Evolutionary conservation across 2,888 invertebrate species (phyloP).

Genomic region (Frankliniella intonsa): DNA sequence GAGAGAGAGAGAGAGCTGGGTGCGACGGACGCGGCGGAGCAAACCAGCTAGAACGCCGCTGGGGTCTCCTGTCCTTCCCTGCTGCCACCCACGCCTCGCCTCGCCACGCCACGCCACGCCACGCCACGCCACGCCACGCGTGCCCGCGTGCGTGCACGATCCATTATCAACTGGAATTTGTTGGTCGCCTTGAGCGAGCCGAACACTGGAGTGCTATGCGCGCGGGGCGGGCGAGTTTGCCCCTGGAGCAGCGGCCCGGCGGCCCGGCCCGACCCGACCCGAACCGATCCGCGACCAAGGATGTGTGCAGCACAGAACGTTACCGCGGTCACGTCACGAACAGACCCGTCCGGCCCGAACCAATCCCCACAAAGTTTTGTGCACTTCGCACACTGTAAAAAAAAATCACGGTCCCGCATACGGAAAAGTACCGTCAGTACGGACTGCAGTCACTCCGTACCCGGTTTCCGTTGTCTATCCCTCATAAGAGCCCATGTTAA

Average conservation of each 20-base stretch:
- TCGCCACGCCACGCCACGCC: too few relatives aligned
- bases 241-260: neutral
- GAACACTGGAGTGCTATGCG: neutral
- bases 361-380: too few relatives aligned
- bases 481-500: too few relatives aligned
- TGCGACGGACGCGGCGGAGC: neutral
- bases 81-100: neutral
- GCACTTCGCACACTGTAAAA: too few relatives aligned
- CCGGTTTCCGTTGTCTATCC: too few relatives aligned
- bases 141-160: neutral
- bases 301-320: neutral
- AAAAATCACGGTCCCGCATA: too few relatives aligned
- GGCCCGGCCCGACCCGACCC: too few relatives aligned
- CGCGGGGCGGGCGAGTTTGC: neutral
- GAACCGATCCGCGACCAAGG: neutral
- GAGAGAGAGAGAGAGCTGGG: neutral
- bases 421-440: too few relatives aligned
- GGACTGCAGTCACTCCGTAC: too few relatives aligned
- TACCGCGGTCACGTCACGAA: too few relatives aligned
- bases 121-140: too few relatives aligned
- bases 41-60: neutral
- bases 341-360: too few relatives aligned
- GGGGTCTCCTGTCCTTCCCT: neutral
- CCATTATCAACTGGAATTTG: constrained; percentile 25
- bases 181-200: neutral